Evolutionary conservation across 2,113 vertebrate species (phyloP).

Genomic region (Bubo scandiacus): DNA sequence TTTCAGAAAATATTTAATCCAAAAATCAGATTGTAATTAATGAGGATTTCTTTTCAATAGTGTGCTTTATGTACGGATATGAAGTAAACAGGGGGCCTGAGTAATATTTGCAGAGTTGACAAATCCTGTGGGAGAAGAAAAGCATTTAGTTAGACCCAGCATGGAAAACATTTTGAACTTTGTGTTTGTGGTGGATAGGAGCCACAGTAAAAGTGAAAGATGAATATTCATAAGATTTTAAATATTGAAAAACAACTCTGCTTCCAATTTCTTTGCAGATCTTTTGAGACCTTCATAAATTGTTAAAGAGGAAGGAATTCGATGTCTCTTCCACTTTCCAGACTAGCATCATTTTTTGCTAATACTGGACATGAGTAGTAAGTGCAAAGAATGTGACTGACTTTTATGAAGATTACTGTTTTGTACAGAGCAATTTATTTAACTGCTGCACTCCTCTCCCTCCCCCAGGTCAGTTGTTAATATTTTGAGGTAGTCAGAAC

Average conservation of each 20-base stretch:
- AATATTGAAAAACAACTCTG: constrained; percentile 32
- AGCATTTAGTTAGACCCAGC: not conserved
- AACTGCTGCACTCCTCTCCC: not conserved
- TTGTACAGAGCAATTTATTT: not conserved
- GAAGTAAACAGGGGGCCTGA: not conserved
- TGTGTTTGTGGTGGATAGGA: not conserved
- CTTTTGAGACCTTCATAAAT: not conserved
- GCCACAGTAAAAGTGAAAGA: not conserved
- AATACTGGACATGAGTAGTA: not conserved
- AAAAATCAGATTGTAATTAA: not conserved
- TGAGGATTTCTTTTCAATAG: not conserved
- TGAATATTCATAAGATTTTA: constrained; percentile 35
- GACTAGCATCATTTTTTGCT: not conserved
- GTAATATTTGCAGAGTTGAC: not conserved
- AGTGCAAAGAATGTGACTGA: not conserved
- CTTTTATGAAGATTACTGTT: not conserved
- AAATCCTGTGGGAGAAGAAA: not conserved
- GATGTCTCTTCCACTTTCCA: not conserved
- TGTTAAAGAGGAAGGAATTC: not conserved
- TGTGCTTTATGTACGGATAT: not conserved
- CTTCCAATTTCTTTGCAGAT: constrained; percentile 17
- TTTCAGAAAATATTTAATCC: not conserved
- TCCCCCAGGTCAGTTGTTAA: not conserved
- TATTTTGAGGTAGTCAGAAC: not conserved
- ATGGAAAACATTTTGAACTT: not conserved